Conservation (phyloP, 1,140 invertebrate genomes). For the Brachionus angularis region DNA sequence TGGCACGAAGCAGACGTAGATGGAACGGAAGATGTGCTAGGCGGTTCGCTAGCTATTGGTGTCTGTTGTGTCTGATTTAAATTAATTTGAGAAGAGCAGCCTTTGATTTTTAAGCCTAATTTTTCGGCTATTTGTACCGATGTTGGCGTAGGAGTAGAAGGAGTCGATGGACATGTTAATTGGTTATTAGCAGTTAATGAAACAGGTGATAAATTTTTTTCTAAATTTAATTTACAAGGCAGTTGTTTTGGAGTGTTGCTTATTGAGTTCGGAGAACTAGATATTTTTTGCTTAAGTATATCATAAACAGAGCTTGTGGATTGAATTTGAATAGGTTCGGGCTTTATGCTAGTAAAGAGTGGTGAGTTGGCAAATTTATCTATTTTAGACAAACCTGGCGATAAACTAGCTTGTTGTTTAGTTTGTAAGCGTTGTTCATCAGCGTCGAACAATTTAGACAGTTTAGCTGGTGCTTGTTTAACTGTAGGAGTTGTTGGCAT, state of each 20-base stretch:
- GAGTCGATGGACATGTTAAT: background rate
- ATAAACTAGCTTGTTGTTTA: no score
- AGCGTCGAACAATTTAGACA: slow-evolving; percentile 31
- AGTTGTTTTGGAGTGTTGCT: no score
- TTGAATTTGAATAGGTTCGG: no score
- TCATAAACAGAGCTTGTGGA: no score
- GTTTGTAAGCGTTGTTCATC: slow-evolving; percentile 31
- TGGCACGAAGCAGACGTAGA: background rate
- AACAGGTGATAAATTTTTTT: no score
- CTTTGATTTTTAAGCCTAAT: slow-evolving; percentile 24
- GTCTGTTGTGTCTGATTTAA: background rate
- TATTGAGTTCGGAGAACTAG: no score
- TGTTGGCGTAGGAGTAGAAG: slow-evolving; percentile 12
- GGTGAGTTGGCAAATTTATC: slow-evolving; percentile 25
- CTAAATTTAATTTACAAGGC: no score
- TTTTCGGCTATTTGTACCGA: slow-evolving; percentile 43
- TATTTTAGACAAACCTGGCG: no score
- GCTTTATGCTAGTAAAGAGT: no score
- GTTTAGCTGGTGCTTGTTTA: slow-evolving; percentile 3
- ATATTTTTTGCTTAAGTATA: no score
- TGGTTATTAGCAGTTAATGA: no score
- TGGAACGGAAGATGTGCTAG: background rate
- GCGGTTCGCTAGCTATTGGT: background rate
- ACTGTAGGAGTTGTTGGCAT: background rate
- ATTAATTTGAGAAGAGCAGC: background rate